phyloP scores from a whole-genome alignment of 2,113 vertebrate genomes.

The Scomber colias region DNA sequence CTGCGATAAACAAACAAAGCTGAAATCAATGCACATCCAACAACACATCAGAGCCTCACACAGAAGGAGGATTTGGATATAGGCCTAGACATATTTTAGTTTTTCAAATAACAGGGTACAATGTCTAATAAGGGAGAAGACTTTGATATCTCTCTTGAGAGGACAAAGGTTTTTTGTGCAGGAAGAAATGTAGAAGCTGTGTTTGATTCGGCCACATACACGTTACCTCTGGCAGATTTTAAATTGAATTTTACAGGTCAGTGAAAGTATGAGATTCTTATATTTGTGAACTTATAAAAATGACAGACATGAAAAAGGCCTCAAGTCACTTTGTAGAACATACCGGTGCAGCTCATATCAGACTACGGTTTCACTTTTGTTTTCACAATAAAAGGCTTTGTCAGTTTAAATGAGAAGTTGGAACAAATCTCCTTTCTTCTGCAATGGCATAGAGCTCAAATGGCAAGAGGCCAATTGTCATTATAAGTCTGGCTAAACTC shows the following conservation, averaged over 20 bases:
- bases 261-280: neutral
- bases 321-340: neutral
- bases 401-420: conserved; percentile 1
- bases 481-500: neutral
- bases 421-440: neutral
- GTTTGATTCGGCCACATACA: conserved; percentile 2
- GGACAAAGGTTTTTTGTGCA: neutral
- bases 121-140: conserved; percentile 10
- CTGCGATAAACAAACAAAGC: conserved; percentile 78
- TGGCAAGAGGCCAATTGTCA: neutral
- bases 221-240: neutral
- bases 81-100: conserved; percentile 21
- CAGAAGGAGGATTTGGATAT: conserved; percentile 25
- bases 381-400: neutral
- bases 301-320: neutral
- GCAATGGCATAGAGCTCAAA: neutral
- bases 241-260: too few species aligned
- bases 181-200: neutral
- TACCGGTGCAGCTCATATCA: neutral
- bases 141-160: conserved; percentile 7
- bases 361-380: conserved; percentile 18
- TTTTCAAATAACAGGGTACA: conserved; percentile 20
- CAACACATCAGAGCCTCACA: conserved; percentile 8
- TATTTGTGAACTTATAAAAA: neutral
- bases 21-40: conserved; percentile 47